phyloP scores from a whole-genome alignment of 1,140 invertebrate genomes.

The Bombyx mori region DNA sequence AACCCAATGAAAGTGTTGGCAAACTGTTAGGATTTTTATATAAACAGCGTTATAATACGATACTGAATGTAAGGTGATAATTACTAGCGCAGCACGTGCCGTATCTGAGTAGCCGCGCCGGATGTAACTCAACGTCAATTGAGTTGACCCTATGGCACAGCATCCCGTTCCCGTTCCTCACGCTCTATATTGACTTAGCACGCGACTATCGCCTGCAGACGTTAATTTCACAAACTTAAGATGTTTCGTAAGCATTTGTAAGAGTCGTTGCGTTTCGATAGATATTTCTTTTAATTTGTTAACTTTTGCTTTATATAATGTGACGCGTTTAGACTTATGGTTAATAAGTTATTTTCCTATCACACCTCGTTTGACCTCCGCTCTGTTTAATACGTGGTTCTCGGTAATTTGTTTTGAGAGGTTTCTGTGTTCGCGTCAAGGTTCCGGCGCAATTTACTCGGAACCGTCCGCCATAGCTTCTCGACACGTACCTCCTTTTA shows the following conservation, averaged over 20 bases:
- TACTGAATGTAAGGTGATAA: conserved; percentile 14
- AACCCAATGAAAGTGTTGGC: too few species aligned
- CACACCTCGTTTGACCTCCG: too few species aligned
- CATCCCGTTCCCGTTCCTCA: conserved; percentile 47
- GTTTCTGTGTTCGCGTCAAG: neutral
- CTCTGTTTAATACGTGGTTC: too few species aligned
- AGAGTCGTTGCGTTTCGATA: too few species aligned
- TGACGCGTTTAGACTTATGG: too few species aligned
- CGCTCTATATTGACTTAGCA: conserved; percentile 20
- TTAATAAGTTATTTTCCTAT: too few species aligned
- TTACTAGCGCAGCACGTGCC: conserved; percentile 44
- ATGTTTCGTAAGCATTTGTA: too few species aligned
- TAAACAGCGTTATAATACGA: conserved; percentile 2
- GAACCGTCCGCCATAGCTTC: neutral
- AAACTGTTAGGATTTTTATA: too few species aligned
- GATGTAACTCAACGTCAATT: conserved; percentile 60
- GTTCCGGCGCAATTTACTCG: neutral
- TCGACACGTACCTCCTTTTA: conserved; percentile 6
- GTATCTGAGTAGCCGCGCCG: conserved; percentile 34
- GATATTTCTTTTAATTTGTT: too few species aligned
- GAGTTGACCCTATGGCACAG: conserved; percentile 58
- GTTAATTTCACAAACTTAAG: too few species aligned
- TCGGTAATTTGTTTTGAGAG: too few species aligned
- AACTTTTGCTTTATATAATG: too few species aligned
- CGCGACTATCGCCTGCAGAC: conserved; percentile 11